phyloP scores from a whole-genome alignment of 2,888 invertebrate genomes.

The Synergus laeviventris region DNA sequence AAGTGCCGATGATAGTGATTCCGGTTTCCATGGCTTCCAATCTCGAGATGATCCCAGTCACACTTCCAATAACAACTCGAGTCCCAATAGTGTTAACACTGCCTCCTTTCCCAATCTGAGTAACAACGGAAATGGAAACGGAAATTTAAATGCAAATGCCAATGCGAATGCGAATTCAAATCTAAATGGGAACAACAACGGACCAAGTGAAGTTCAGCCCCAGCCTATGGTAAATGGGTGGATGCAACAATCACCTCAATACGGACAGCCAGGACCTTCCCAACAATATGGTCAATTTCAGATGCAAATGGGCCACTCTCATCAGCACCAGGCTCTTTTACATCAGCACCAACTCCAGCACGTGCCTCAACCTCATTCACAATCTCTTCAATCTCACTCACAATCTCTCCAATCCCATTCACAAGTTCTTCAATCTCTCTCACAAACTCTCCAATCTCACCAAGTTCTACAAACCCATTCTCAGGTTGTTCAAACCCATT shows the following conservation, averaged over 20 bases:
- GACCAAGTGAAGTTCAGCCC: constrained; percentile 52
- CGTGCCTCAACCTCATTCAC: constrained; percentile 28
- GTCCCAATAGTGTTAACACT: constrained; percentile 70
- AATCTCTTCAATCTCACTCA: constrained; percentile 40
- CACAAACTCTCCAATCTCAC: constrained; percentile 8
- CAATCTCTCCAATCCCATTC: constrained; percentile 19
- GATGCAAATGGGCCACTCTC: constrained; percentile 57
- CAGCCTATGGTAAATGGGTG: constrained; percentile 67
- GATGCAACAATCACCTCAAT: constrained; percentile 65
- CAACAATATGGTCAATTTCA: constrained; percentile 57
- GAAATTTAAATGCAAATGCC: constrained; percentile 50
- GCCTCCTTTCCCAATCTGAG: constrained; percentile 68
- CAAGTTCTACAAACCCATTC: constrained; percentile 10
- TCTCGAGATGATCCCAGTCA: constrained; percentile 71
- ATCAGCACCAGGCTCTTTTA: constrained; percentile 61
- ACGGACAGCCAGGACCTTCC: constrained; percentile 56
- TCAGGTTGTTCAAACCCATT: constrained; percentile 8
- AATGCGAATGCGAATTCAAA: constrained; percentile 43
- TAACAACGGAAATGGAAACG: constrained; percentile 60
- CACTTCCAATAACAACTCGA: constrained; percentile 72
- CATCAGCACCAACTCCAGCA: constrained; percentile 55
- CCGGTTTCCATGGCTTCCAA: constrained; percentile 75
- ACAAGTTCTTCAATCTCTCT: constrained; percentile 22
- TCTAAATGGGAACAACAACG: constrained; percentile 46
- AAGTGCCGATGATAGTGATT: constrained; percentile 75